Conservation (phyloP, 2,113 vertebrate species). For the Antechinus flavipes region DNA sequence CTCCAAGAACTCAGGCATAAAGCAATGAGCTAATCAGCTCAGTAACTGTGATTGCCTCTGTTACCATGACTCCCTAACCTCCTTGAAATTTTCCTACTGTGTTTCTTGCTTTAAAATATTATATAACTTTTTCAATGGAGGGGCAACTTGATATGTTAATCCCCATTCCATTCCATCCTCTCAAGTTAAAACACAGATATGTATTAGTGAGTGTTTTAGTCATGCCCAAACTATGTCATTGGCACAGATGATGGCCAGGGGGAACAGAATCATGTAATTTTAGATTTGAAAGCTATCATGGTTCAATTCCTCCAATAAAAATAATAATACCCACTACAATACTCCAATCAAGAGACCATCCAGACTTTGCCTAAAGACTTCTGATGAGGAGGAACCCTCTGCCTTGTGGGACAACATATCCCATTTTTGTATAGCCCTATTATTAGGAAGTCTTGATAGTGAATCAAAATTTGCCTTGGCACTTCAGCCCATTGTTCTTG, state of each 20-base stretch:
- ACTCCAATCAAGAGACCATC: neutral
- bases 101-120: conserved; percentile 9
- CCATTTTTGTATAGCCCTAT: neutral
- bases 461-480: neutral
- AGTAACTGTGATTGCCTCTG: neutral
- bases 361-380: neutral
- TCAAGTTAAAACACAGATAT: conserved; percentile 40
- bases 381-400: neutral
- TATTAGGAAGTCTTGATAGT: neutral
- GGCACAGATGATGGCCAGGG: neutral
- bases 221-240: neutral
- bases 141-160: conserved; percentile 27
- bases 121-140: conserved; percentile 25
- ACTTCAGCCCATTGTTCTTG: neutral
- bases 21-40: neutral
- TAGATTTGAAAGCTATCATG: conserved; percentile 16
- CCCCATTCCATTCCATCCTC: neutral
- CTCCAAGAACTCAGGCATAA: neutral
- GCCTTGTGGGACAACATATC: neutral
- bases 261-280: neutral
- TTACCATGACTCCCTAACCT: neutral
- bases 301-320: neutral
- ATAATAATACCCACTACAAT: neutral
- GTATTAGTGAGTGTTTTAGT: neutral
- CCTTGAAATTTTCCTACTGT: neutral